Conservation (phyloP, 2,888 invertebrate genomes). For the Microdon myrmicae region DNA sequence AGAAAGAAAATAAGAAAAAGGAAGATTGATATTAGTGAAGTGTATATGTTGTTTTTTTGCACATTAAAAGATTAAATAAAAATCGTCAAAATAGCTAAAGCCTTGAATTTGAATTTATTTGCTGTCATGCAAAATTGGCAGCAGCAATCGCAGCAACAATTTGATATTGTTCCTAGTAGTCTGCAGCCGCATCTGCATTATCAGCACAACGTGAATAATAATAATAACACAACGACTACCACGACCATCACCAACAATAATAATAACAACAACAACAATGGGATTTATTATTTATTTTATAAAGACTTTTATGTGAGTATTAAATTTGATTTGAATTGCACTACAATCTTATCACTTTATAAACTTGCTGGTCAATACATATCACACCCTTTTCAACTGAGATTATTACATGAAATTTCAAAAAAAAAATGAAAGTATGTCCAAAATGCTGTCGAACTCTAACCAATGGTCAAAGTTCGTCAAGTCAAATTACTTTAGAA, state of each 20-base stretch:
- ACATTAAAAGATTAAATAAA: too few relatives aligned
- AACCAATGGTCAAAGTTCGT: too few relatives aligned
- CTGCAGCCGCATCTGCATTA: constrained; percentile 36
- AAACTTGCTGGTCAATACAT: too few relatives aligned
- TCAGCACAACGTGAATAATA: constrained; percentile 38
- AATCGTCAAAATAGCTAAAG: constrained; percentile 19
- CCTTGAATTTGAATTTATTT: constrained; percentile 33
- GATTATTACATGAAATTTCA: too few relatives aligned
- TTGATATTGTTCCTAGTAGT: constrained; percentile 36
- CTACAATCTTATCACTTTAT: too few relatives aligned
- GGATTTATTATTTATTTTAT: constrained; percentile 64
- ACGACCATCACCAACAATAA: constrained; percentile 49
- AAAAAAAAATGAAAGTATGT: too few relatives aligned
- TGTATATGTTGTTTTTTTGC: too few relatives aligned
- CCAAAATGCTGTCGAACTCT: too few relatives aligned
- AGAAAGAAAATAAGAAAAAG: constrained; percentile 2
- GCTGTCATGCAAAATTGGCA: constrained; percentile 64
- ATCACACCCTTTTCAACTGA: too few relatives aligned
- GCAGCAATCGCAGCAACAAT: constrained; percentile 58
- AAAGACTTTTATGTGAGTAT: constrained; percentile 65
- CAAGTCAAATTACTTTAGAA: too few relatives aligned
- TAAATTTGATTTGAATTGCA: background rate
- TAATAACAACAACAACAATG: constrained; percentile 55
- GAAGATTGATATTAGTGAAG: background rate
- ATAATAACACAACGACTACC: constrained; percentile 21